Conservation (phyloP, 2,797 vertebrate genomes). For the Taeniopygia guttata region DNA sequence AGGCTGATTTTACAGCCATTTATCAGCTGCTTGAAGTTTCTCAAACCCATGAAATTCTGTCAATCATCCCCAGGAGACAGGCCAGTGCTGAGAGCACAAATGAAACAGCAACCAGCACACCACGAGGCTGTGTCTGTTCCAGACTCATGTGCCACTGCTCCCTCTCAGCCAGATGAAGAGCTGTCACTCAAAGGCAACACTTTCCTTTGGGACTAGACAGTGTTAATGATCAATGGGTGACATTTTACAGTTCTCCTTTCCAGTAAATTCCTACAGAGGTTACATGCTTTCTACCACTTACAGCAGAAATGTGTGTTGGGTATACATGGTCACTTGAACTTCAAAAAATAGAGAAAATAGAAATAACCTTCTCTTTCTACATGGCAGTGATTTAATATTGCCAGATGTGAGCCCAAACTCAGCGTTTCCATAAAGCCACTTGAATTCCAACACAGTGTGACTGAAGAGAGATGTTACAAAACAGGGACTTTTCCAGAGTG, state of each 20-base stretch:
- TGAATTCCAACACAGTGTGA: neutral
- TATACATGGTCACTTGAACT: neutral
- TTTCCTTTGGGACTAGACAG: neutral
- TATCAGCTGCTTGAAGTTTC: neutral
- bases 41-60: neutral
- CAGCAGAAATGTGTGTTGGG: neutral
- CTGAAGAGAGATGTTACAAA: neutral
- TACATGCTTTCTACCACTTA: neutral
- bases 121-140: neutral
- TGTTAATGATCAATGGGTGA: rapidly evolving
- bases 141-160: neutral
- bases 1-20: neutral
- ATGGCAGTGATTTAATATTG: neutral
- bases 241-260: neutral
- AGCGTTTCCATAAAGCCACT: neutral
- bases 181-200: neutral
- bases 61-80: neutral
- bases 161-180: neutral
- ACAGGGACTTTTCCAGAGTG: neutral
- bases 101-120: neutral
- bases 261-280: neutral
- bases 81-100: neutral
- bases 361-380: neutral
- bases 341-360: neutral
- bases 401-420: slow-evolving; percentile 3